Percentiles rank a stretch among this genome's conserved stretches.
phyloP scores from a whole-genome alignment of 2,888 invertebrate species.

The Nymphalis urticae region DNA sequence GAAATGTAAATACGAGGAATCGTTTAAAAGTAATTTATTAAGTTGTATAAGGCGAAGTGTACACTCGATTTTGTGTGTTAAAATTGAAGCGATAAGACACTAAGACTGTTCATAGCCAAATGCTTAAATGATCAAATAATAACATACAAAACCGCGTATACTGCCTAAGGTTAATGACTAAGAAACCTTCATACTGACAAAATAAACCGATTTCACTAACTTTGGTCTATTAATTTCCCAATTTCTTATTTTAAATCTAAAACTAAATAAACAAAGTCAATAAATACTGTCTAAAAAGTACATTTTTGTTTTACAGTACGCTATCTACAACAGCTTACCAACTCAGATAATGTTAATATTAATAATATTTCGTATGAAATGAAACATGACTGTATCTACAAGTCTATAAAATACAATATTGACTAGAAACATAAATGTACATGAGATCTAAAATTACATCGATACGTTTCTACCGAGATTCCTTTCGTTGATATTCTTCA shows the following conservation, averaged over 20 bases:
- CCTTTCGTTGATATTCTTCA: constrained; percentile 59
- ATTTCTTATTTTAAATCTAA: constrained; percentile 28
- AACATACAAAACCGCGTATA: not conserved
- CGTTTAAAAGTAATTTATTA: constrained; percentile 14
- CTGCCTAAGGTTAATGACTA: constrained; percentile 10
- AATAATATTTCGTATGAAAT: constrained; percentile 34
- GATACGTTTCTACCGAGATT: constrained; percentile 56
- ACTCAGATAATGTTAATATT: constrained; percentile 5
- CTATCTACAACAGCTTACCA: constrained; percentile 40
- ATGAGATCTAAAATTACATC: constrained; percentile 48
- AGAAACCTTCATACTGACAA: constrained; percentile 22
- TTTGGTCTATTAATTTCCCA: constrained; percentile 30
- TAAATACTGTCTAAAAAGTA: constrained; percentile 32
- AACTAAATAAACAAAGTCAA: constrained; percentile 25
- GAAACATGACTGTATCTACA: constrained; percentile 36
- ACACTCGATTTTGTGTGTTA: not conserved
- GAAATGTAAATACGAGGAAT: not conserved
- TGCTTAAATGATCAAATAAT: not conserved
- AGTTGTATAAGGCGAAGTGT: not conserved
- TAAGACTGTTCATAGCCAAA: not conserved
- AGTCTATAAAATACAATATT: constrained; percentile 35
- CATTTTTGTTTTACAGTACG: constrained; percentile 32
- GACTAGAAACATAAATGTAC: constrained; percentile 38
- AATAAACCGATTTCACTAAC: constrained; percentile 30
- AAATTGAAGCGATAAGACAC: not conserved